A percentile compares a stretch with the other conserved stretches of the same genome.
Evolutionary conservation across 2,888 invertebrate genomes (phyloP).

Genomic region (Mellilla xanthometata): DNA sequence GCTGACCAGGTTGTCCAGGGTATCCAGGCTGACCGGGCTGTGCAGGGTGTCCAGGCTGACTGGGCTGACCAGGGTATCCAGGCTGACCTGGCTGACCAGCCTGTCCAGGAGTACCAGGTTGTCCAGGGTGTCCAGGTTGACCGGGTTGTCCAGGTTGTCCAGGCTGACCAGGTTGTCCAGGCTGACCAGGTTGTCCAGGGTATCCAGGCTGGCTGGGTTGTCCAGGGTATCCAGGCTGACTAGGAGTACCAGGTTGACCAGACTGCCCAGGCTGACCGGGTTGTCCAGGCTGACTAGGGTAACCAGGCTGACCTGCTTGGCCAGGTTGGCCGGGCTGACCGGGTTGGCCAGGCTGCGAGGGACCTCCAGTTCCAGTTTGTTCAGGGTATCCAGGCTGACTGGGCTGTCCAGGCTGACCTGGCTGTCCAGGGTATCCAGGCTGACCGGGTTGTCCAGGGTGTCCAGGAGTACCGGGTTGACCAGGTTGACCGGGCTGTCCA

Average conservation of each 20-base stretch:
- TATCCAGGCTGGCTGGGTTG: too few species aligned
- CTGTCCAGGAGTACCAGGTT: too few species aligned
- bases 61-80: constrained; percentile 31
- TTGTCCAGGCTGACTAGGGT: too few species aligned
- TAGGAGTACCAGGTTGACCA: too few species aligned
- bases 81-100: constrained; percentile 34
- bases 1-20: constrained; percentile 27
- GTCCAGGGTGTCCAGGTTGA: too few species aligned
- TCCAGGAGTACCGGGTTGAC: constrained; percentile 31
- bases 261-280: constrained; percentile 28
- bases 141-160: constrained; percentile 23
- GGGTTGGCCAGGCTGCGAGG: constrained; percentile 25
- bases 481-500: too few species aligned
- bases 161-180: constrained; percentile 26
- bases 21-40: constrained; percentile 29
- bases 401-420: constrained; percentile 21
- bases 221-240: too few species aligned
- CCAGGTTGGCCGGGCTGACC: constrained; percentile 31
- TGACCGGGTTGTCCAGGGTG: constrained; percentile 26
- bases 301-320: constrained; percentile 28
- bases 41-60: constrained; percentile 24
- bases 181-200: too few species aligned
- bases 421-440: constrained; percentile 29
- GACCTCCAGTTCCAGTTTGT: constrained; percentile 26
- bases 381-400: constrained; percentile 39